Percentiles rank a stretch among this genome's conserved stretches.
Evolutionary conservation across 2,888 invertebrate species (phyloP).

Genomic region (Silvanus unidentatus): DNA sequence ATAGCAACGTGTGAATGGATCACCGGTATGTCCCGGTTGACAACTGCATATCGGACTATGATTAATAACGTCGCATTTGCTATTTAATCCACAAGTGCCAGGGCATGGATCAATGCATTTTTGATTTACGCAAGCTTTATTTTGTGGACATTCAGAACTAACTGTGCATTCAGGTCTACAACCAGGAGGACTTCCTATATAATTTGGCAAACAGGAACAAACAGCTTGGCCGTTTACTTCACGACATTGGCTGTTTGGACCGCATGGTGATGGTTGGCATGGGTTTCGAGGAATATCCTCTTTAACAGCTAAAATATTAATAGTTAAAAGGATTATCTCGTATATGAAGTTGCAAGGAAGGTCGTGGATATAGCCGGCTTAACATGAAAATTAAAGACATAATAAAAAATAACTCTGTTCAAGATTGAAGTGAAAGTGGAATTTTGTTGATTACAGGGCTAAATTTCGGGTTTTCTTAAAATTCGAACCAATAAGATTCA

Average conservation of each 20-base stretch:
- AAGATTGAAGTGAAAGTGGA: too few relatives aligned
- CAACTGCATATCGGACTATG: constrained; percentile 71
- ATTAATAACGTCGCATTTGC: constrained; percentile 51
- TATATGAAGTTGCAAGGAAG: too few relatives aligned
- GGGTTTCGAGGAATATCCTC: constrained; percentile 47
- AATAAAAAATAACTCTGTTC: too few relatives aligned
- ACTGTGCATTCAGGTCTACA: constrained; percentile 56
- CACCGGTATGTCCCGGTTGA: constrained; percentile 53
- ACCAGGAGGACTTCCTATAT: constrained; percentile 57
- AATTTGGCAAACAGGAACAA: constrained; percentile 57
- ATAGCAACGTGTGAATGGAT: constrained; percentile 68
- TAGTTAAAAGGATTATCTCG: too few relatives aligned
- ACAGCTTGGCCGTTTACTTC: constrained; percentile 54
- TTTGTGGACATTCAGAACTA: constrained; percentile 52
- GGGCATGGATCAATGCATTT: constrained; percentile 49
- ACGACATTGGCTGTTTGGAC: constrained; percentile 70
- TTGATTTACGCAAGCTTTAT: constrained; percentile 43
- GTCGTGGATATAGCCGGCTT: too few relatives aligned
- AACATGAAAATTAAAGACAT: too few relatives aligned
- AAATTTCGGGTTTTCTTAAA: too few relatives aligned
- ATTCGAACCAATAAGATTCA: too few relatives aligned
- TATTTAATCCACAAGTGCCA: constrained; percentile 50
- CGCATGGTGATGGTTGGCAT: constrained; percentile 70
- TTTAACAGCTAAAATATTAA: constrained; percentile 26
- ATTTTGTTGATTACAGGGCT: too few relatives aligned